Conservation (phyloP, 2,888 invertebrate genomes). For the Pyrochroa serraticornis region DNA sequence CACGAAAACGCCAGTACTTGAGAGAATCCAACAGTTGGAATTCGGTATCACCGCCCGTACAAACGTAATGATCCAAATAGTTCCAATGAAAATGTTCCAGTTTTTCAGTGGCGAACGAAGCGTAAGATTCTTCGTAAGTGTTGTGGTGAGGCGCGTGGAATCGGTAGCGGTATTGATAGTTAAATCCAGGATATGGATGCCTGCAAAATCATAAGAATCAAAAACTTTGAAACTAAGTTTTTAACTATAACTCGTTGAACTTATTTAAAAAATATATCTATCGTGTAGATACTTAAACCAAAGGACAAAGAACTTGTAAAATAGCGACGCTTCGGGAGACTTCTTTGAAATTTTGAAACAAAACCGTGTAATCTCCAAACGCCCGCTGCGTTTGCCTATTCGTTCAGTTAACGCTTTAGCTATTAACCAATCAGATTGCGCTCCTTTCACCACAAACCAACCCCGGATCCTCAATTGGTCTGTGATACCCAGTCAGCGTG, state of each 20-base stretch:
- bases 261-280: too few relatives aligned
- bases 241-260: not conserved
- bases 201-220: slow-evolving; percentile 60
- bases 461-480: too few relatives aligned
- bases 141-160: slow-evolving; percentile 92
- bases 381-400: too few relatives aligned
- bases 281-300: too few relatives aligned
- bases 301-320: too few relatives aligned
- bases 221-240: slow-evolving; percentile 7
- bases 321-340: too few relatives aligned
- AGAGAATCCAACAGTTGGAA: slow-evolving; percentile 85
- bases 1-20: slow-evolving; percentile 73
- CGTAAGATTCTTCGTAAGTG: slow-evolving; percentile 93
- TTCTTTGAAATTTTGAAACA: too few relatives aligned
- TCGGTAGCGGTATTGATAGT: slow-evolving; percentile 88
- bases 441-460: too few relatives aligned
- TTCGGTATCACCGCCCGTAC: slow-evolving; percentile 91
- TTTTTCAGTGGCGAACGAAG: slow-evolving; percentile 92
- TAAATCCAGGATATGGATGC: slow-evolving; percentile 92
- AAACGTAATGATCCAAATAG: slow-evolving; percentile 95
- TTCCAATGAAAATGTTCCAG: slow-evolving; percentile 98
- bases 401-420: too few relatives aligned
- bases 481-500: too few relatives aligned
- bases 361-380: too few relatives aligned
- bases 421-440: too few relatives aligned